Conservation (phyloP, 1,140 invertebrate genomes). For the Drosophila sechellia region DNA sequence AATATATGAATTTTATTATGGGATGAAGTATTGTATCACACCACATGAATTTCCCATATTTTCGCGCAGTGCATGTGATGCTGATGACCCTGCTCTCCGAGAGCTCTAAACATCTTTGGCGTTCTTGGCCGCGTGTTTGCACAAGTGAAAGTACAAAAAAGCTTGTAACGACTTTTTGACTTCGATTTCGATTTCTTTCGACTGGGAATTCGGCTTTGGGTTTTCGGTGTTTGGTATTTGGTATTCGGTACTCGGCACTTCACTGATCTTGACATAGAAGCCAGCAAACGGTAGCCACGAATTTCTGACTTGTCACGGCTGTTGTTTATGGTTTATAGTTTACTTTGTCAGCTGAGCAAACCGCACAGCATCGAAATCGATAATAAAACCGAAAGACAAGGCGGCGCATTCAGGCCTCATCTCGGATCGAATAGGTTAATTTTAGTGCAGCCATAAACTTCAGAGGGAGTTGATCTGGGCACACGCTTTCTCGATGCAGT, state of each 20-base stretch:
- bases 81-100: conserved; percentile 41
- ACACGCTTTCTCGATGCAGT: conserved; percentile 36
- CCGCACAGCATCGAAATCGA: conserved; percentile 11
- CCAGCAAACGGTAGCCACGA: conserved; percentile 39
- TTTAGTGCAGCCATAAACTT: conserved; percentile 41
- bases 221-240: not conserved
- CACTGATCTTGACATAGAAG: conserved; percentile 74
- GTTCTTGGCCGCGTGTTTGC: conserved; percentile 70
- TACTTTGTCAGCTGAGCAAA: conserved; percentile 42
- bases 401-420: conserved; percentile 24
- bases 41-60: not conserved
- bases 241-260: conserved; percentile 12
- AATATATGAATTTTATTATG: no score
- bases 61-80: conserved; percentile 13
- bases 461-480: conserved; percentile 16
- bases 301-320: conserved; percentile 30
- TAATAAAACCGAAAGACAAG: conserved; percentile 33
- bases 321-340: conserved; percentile 11
- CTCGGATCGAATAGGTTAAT: conserved; percentile 24
- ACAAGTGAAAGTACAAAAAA: conserved; percentile 76
- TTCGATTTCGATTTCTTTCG: conserved; percentile 40
- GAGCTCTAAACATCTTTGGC: conserved; percentile 17
- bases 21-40: no score
- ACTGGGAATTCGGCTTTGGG: conserved; percentile 6
- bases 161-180: conserved; percentile 57